Evolutionary conservation across 2,888 invertebrate genomes (phyloP).

Genomic region (Amphipoea oculea): DNA sequence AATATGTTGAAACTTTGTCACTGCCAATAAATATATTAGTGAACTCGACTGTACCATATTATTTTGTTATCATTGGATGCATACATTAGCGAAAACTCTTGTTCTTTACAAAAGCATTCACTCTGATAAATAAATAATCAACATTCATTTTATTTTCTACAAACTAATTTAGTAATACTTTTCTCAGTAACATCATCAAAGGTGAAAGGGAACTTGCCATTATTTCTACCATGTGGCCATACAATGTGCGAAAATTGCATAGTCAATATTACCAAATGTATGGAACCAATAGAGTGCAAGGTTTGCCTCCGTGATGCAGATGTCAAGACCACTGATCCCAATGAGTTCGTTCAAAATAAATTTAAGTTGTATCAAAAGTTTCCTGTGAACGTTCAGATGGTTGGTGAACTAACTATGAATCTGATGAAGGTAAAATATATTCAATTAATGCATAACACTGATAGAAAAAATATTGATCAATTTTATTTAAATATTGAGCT

Average conservation of each 20-base stretch:
- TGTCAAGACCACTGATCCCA: conserved; percentile 68
- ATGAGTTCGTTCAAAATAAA: conserved; percentile 71
- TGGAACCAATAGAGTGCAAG: conserved; percentile 87
- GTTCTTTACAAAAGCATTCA: neutral
- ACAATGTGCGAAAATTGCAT: conserved; percentile 92
- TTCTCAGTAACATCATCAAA: conserved; percentile 71
- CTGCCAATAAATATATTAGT: too few species aligned
- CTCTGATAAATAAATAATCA: neutral
- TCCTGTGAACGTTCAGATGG: conserved; percentile 81
- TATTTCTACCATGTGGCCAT: conserved; percentile 92
- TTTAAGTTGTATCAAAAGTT: conserved; percentile 76
- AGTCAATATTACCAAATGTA: conserved; percentile 77
- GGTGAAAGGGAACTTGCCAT: conserved; percentile 85
- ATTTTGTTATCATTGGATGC: too few species aligned
- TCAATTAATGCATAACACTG: neutral
- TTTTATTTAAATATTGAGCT: neutral
- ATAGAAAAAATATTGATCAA: too few species aligned
- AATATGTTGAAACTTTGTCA: too few species aligned
- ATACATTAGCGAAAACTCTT: neutral
- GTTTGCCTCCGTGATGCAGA: conserved; percentile 83
- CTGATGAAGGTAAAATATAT: conserved; percentile 73
- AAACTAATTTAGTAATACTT: neutral
- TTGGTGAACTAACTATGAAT: conserved; percentile 82
- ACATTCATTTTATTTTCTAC: neutral
- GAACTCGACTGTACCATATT: too few species aligned